Base-by-base conservation (phyloP, 2,888 invertebrate genomes). In the Orthonevra nobilis region DNA sequence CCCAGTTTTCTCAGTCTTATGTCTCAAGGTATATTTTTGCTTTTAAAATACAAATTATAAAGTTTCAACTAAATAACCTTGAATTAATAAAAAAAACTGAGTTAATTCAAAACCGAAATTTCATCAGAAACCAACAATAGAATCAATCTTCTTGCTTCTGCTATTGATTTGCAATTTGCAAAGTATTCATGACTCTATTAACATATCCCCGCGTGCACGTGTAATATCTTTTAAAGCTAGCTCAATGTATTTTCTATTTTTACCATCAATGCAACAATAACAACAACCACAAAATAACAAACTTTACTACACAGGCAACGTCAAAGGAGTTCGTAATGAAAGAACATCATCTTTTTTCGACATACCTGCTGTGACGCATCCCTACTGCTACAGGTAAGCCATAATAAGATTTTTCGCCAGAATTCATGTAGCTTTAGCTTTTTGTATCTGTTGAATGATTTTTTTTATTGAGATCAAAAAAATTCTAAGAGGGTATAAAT, bases 301-400 rank as follows among this genome's bases (percentile, higher is more conserved):
- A 17, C 66, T 20, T 42, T 28, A 61, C 15, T 74, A 84, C 85
- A 82, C 85, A 87, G 87, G 86, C 50, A 88, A 86, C 85, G 89
- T 87, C 85, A 88, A 88, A 88, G 89, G 87, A 86, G 86, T 87
- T 82, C 89, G 88, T 83, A 87, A 87, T 85, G 88, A 89, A 86
- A 87, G 89, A 86, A 86, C 88, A 85, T 86, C 88, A 85, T 86
- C 85, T 86, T 89, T 89, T 86, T 89, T 89, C 86, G 88, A 89
- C 84, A 87, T 89, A 85, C 89, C 88, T 84, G 88, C 88, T 88
- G 89, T 88, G 89, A 87, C 88, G 83, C 88, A 89, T 84, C 88
- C 89, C 74, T 89, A 88, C 83, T 89, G 89, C 85, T 88, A 89
- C 85, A 88, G 88, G 88, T 89, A 86, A 86, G 83, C 48, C 42